A percentile compares a stretch with the other conserved stretches of the same genome.
phyloP scores from a whole-genome alignment of 2,113 vertebrate genomes.

The Bettongia penicillata region DNA sequence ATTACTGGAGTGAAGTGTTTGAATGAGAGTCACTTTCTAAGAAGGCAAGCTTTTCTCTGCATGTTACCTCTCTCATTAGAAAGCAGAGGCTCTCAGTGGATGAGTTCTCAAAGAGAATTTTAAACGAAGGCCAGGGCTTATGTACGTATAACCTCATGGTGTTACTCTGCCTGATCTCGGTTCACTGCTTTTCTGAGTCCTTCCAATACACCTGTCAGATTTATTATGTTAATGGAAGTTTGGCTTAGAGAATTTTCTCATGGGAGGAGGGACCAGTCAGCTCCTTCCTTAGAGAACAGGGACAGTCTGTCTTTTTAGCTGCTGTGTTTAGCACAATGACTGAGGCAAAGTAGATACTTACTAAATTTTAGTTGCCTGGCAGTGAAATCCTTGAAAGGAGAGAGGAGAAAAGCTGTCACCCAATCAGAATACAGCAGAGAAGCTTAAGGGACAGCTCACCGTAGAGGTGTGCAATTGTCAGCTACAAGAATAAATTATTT shows the following conservation, averaged over 20 bases:
- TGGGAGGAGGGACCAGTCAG: background rate
- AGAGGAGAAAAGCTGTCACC: background rate
- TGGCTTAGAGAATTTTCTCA: background rate
- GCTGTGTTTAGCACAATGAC: background rate
- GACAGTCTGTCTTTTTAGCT: no score
- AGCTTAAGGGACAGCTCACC: background rate
- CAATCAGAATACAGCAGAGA: background rate
- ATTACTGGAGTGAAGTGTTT: background rate
- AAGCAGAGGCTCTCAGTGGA: rapidly evolving
- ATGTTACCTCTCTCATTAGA: background rate
- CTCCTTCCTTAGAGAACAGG: background rate
- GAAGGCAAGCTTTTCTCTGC: background rate
- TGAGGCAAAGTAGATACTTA: background rate
- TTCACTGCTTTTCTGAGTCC: background rate
- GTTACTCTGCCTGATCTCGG: background rate
- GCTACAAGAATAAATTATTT: background rate
- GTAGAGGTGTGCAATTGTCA: background rate
- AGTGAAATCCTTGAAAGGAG: background rate
- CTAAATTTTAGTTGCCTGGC: background rate
- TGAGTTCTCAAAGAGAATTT: background rate
- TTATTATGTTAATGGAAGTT: background rate
- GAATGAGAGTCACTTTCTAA: background rate
- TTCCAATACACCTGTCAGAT: conserved; percentile 60
- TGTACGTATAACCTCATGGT: background rate
- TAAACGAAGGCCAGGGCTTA: background rate